These are phyloP conservation scores for Lordiphosa clarofinis DNA, from an alignment of 1,140 invertebrate species.

Conservation along the genomic window DNA sequence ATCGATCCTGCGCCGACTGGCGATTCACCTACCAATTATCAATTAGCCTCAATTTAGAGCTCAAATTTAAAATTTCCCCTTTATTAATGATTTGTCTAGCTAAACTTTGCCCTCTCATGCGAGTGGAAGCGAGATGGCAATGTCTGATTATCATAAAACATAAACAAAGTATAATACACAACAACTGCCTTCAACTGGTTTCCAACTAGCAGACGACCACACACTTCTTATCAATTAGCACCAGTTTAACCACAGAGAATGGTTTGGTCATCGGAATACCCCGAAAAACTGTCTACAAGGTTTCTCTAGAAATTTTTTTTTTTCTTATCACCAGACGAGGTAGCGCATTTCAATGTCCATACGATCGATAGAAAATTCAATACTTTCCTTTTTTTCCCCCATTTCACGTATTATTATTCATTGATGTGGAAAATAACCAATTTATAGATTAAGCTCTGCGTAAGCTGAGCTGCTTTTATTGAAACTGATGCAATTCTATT, in stretches of 20 bases:
- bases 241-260: conserved; percentile 32
- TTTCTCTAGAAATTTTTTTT: not conserved
- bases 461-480: conserved; percentile 10
- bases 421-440: conserved; percentile 57
- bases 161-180: conserved; percentile 28
- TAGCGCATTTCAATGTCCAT: conserved; percentile 27
- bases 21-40: too few species aligned
- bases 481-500: conserved; percentile 33
- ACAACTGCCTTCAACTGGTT: conserved; percentile 36
- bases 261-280: conserved; percentile 34
- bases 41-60: too few species aligned
- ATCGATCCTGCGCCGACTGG: too few species aligned
- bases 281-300: conserved; percentile 17
- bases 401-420: conserved; percentile 14
- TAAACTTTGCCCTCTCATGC: conserved; percentile 44
- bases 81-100: conserved; percentile 1
- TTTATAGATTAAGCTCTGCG: conserved; percentile 32
- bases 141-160: conserved; percentile 36
- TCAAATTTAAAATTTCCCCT: conserved; percentile 3
- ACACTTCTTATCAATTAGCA: conserved; percentile 43
- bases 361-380: conserved; percentile 10
- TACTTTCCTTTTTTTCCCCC: conserved; percentile 48
- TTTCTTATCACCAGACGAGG: not conserved
- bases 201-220: conserved; percentile 21
- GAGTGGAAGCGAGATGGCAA: conserved; percentile 18